Evolutionary conservation across 53 echinoderm and acorn worm species (phyloP), one percentile per base, ranked within the genome.

Genomic region (Astropecten irregularis): DNA sequence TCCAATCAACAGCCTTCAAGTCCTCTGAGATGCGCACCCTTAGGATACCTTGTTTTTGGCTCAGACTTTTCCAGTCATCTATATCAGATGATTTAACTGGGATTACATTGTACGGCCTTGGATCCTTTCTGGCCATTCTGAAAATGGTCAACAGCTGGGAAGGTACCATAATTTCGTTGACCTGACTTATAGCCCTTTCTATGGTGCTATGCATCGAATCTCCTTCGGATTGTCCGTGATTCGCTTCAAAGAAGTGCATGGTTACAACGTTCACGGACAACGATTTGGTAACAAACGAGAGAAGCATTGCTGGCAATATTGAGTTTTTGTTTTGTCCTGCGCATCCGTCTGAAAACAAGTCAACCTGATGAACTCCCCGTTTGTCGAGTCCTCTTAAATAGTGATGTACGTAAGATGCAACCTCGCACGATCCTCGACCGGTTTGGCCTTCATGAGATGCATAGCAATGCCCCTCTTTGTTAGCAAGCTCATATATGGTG

Each of bases 271-370:
- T 57, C 26, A 57, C 57, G 26, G 57, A 57, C 57, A 57, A 57
- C 26, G 57, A 57, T 57, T 27, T 57, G 57, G 42, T 42, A 20
- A 86, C 37, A 50, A 83, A 91, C 19, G 38, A 33, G 26, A 53
- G 57, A 33, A 87, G 72, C 81, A 92, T 92, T 1, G 72, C 39
- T 23, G 88, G 85, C 22, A 92, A 46, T 62, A 92, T 40, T 7
- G 83, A 87, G 52, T 77, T 88, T 65, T 92, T 92, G 28, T 92
- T 88, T 35, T 92, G 92, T 10, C 88, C 88, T 2, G 62, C 22
- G 47, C 82, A 92, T 3, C 88, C 92, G 76, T 92, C 92, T 11
- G 82, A 44, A 51, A 88, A 92, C 40, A 88, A 40, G 13, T 46
- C 74, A 32, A 91, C 62, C 40, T 88, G 67, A 3, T 42, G 49